These are phyloP conservation scores for Noctua pronuba DNA, from an alignment of 2,888 invertebrate genomes.

Conservation along the genomic window DNA sequence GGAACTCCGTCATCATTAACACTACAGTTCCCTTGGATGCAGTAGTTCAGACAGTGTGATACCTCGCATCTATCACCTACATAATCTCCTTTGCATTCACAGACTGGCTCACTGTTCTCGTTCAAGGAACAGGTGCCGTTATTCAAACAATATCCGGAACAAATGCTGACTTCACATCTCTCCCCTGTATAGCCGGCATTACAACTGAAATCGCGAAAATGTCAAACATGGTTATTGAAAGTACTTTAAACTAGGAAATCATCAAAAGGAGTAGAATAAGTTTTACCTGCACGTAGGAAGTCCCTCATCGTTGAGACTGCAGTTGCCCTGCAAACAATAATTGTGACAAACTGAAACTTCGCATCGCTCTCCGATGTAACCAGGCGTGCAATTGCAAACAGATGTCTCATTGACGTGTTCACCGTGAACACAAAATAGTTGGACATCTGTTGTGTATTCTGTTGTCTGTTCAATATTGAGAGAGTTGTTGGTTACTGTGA, in stretches of 20 bases:
- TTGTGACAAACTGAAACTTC: not conserved
- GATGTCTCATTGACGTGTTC: not conserved
- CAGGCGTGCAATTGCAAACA: not conserved
- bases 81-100: not conserved
- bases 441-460: constrained; percentile 11
- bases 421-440: not conserved
- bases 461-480: not conserved
- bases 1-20: not conserved
- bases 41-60: constrained; percentile 5
- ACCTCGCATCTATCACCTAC: constrained; percentile 1
- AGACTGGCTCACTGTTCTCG: not conserved
- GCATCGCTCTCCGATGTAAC: not conserved
- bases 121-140: not conserved
- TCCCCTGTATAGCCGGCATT: not conserved
- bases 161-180: not conserved
- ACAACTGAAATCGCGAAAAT: not conserved
- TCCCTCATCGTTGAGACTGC: not conserved
- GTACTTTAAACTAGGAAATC: not conserved
- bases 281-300: constrained; percentile 5
- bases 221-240: not conserved
- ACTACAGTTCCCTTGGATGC: not conserved
- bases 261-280: not conserved
- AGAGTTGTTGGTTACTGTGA: not conserved
- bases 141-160: not conserved
- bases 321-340: not conserved